A percentile compares a stretch with the other conserved stretches of the same genome.
These are phyloP conservation scores for Laterallus jamaicensis DNA, from an alignment of 2,113 vertebrate species.

Conservation along the genomic window DNA sequence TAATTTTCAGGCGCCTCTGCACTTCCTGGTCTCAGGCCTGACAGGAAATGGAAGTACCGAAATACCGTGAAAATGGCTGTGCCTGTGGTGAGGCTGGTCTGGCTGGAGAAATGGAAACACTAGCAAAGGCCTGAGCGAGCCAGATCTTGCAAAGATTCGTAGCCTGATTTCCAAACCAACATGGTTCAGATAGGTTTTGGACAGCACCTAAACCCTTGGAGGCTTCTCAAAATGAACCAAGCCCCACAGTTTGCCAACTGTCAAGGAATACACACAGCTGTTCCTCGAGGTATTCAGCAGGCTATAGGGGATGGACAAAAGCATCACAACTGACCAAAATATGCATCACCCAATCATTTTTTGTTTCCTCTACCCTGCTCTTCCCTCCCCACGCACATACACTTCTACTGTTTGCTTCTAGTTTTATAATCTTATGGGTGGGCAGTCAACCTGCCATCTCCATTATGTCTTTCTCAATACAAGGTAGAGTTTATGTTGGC, in stretches of 20 bases:
- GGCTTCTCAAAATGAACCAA: conserved; percentile 6
- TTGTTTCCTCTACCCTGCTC: neutral
- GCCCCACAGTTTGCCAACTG: neutral
- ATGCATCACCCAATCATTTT: neutral
- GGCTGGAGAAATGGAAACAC: conserved; percentile 40
- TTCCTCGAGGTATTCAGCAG: neutral
- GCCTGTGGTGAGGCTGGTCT: conserved; percentile 57
- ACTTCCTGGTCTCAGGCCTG: conserved; percentile 23
- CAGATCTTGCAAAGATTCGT: conserved; percentile 12
- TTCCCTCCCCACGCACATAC: neutral
- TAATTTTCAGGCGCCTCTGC: conserved; percentile 17
- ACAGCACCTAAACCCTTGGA: conserved; percentile 4
- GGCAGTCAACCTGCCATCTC: neutral
- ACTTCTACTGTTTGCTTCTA: neutral
- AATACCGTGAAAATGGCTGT: conserved; percentile 8
- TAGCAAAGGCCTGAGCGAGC: neutral
- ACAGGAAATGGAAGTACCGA: conserved; percentile 45
- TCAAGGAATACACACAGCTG: neutral
- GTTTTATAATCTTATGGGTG: neutral
- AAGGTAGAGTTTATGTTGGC: neutral
- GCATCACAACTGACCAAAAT: neutral
- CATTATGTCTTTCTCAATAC: neutral
- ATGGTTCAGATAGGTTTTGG: neutral
- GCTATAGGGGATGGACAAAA: neutral
- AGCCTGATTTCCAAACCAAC: conserved; percentile 6